These are phyloP conservation scores for Pseudocheirus occidentalis DNA, from an alignment of 2,797 vertebrate genomes.

Conservation along the genomic window DNA sequence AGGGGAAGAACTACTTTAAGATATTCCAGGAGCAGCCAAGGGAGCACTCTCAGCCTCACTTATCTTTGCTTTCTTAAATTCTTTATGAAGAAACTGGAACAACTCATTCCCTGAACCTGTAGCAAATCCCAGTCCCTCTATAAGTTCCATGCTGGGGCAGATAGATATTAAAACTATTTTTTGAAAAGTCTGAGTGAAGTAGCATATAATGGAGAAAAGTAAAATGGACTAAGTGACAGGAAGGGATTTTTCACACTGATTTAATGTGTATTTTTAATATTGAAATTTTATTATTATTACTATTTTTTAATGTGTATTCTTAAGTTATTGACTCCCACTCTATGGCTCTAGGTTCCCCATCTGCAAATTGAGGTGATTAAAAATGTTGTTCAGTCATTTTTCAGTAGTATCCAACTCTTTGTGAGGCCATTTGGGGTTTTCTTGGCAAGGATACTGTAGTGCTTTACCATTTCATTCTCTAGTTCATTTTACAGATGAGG, in stretches of 20 bases:
- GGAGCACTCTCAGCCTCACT: constrained; percentile 33
- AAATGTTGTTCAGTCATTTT: not conserved
- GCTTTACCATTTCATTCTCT: not conserved
- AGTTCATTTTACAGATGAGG: not conserved
- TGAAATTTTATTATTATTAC: too few relatives aligned
- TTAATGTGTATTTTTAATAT: not conserved
- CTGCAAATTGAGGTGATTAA: not conserved
- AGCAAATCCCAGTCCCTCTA: constrained; percentile 35
- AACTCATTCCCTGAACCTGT: constrained; percentile 35
- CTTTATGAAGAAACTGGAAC: constrained; percentile 75
- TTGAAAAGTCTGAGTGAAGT: constrained; percentile 25
- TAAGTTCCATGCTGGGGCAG: constrained; percentile 37
- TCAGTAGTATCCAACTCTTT: not conserved
- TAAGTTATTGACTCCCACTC: not conserved
- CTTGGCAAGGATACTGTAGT: not conserved
- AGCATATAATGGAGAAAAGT: not conserved
- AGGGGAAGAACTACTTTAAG: not conserved
- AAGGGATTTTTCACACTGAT: not conserved
- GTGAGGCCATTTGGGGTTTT: not conserved
- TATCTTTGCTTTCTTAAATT: constrained; percentile 56
- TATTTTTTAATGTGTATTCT: not conserved
- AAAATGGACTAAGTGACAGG: not conserved
- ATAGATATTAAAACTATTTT: constrained; percentile 68
- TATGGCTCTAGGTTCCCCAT: not conserved
- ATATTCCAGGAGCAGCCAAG: not conserved